Base-by-base conservation (phyloP, 1,140 invertebrate species). In the Pinna nobilis region DNA sequence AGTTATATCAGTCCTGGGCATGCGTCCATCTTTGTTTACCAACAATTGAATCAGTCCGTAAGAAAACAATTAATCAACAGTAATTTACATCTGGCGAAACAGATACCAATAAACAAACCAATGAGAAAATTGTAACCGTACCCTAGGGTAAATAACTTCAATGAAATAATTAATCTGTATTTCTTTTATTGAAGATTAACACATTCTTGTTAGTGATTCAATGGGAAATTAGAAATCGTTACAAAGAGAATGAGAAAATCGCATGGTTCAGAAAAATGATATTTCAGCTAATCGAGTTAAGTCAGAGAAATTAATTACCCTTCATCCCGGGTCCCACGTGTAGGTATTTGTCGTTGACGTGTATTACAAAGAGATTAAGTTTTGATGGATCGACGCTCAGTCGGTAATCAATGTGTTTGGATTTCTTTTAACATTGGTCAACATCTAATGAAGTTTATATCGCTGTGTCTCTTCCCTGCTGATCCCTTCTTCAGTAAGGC, bases 251-350 rank as follows among this genome's bases (percentile, higher is more conserved):
- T 44, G 9, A 44, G 39, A 44, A 44, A 44, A 44, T 44, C n/a
- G 39, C 39, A 44, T 44, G 39, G 39, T 44, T 44, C 9, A 44
- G 9, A 44, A 44, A 44, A 44, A 44, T 44, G 39, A 11, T 44
- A 44, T 44, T 44, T 9, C 39, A 44, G 39, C n/a, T 44, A 44
- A 44, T 44, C 39, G 9, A 11, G 39, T 44, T 11, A 44, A 44
- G 39, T 44, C 39, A 44, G 39, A 44, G 39, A 44, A 44, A 44
- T 44, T 44, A 44, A 44, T 44, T 44, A 44, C 39, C 39, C n/a
- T n/a, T n/a, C 9, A 44, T 44, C 39, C 39, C 9, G n/a, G 39
- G 39, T 9, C n/a, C n/a, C 39, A 44, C 39, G 39, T n/a, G 39
- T 44, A 44, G 39, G 39, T 44, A 44, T 44, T 44, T 44, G 39